Evolutionary conservation across 2,113 vertebrate species (phyloP), one percentile per base, ranked within the genome.

Genomic region (Cyanistes caeruleus): DNA sequence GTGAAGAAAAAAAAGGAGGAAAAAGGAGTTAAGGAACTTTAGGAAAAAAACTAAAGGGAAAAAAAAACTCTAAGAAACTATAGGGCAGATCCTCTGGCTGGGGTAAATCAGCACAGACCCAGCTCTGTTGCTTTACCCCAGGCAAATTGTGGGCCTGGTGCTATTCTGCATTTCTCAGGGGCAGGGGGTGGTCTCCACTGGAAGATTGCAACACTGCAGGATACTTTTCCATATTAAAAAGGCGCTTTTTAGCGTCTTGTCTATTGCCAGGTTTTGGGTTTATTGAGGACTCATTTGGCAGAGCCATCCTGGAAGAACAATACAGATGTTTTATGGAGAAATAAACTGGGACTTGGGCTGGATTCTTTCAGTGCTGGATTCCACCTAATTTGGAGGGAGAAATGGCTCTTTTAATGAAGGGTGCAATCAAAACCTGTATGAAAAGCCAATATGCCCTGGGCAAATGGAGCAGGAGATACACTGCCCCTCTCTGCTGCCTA

Each of bases 191-290:
- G 95, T 96, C 96, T 97, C 95, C 93, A 82, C 92, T 96, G 92
- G 88, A 95, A 95, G 96, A 92, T 94, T 96, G 96, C 92, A 18
- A 97, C 96, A 97, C 96, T 95, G 95, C 96, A 96, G 96, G 96
- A 97, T 96, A 97, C 95, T 97, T 97, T 97, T 97, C 96, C 96
- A 96, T 97, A 97, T 97, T 97, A 97, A 97, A 97, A 97, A 96
- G 96, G 96, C 96, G 92, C 95, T 96, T 95, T 95, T 79, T 41
- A 94, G 83, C 18, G 96, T 97, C 96, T 97, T 92, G 96, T 97
- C 96, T 95, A 89, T 72, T 96, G 96, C 96, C 96, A 97, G 96
- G 92, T 96, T 95, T 96, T 44, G 93, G 95, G 96, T 97, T 97
- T 97, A 97, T 96, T 93, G 96, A 96, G 90, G 96, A 97, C 96